Evolutionary conservation across 2,888 invertebrate genomes (phyloP), one percentile per base, ranked within the genome.

Genomic region (Petrophora chlorosata): DNA sequence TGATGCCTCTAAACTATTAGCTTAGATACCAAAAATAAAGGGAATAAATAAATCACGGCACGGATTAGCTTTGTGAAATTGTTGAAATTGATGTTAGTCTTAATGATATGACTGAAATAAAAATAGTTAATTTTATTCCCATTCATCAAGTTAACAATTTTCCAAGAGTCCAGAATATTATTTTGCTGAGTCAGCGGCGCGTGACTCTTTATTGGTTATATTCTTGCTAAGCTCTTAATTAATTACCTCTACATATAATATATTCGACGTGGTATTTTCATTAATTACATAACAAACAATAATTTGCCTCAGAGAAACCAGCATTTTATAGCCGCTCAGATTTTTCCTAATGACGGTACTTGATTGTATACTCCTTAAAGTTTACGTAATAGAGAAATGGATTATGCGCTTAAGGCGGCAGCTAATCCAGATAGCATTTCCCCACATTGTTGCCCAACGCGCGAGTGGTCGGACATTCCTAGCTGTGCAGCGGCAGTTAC

Each of bases 401-500:
- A 26, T 25, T 25, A 36, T 25, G 19, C 41, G 28, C 28, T 29
- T 32, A 28, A 34, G 9, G 29, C 39, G 39, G 26, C 16, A 33
- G 15, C 33, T 29, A 40, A 40, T 43, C 39, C 23, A 44, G 43
- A 44, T 40, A 19, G 22, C 39, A 33, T 50, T 44, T 50, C 49
- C 43, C 49, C 49, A 44, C 39, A 44, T 40, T 34, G 43, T 49
- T 50, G 43, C 14, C 10, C 34, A 44, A 50, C 25, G 10, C 14
- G 13, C 39, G 23, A 29, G 39, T 34, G 42, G 41, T 36, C 16
- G 15, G 35, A 40, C 41, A 50, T 47, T 33, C 23, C 26, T 40
- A 26, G 38, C 38, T 51, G 15, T 30, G 34, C 40, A 47, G 10
- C 29, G 53, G 52, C 45, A 51, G 51, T 49, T 52, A 39, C 40